phyloP scores from a whole-genome alignment of 2,113 vertebrate species.

The Chionomys nivalis region DNA sequence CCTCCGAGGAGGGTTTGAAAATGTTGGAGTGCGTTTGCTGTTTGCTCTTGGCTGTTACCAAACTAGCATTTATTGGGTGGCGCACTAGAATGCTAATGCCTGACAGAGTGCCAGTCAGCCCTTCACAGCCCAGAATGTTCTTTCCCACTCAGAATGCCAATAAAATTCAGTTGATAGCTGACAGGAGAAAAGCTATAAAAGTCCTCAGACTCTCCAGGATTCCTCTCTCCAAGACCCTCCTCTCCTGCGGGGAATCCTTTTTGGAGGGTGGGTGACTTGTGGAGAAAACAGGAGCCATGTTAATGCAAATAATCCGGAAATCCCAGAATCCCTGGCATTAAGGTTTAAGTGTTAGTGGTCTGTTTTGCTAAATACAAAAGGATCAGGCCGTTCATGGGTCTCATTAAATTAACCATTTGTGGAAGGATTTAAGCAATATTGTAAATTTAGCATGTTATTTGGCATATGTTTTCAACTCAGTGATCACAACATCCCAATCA shows the following conservation, averaged over 20 bases:
- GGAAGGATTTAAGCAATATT: neutral
- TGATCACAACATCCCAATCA: neutral
- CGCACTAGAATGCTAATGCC: neutral
- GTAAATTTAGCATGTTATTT: neutral
- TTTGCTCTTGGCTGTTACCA: neutral
- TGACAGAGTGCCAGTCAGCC: too few species aligned
- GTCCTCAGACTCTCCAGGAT: neutral
- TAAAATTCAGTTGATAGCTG: neutral
- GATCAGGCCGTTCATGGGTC: neutral
- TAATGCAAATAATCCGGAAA: neutral
- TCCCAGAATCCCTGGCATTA: neutral
- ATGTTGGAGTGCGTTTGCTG: neutral
- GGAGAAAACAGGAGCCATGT: neutral
- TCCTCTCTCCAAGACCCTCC: neutral
- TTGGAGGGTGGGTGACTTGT: rapidly evolving
- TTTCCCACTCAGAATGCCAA: neutral
- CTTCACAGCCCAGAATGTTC: neutral
- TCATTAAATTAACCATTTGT: neutral
- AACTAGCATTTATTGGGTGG: neutral
- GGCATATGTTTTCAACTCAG: neutral
- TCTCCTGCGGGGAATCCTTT: neutral
- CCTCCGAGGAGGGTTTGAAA: neutral
- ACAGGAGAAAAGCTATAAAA: neutral
- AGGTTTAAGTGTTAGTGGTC: neutral
- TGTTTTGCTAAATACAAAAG: neutral